Evolutionary conservation across 2,888 invertebrate genomes (phyloP), one percentile per base, ranked within the genome.

Genomic region (Cerceris rybyensis): DNA sequence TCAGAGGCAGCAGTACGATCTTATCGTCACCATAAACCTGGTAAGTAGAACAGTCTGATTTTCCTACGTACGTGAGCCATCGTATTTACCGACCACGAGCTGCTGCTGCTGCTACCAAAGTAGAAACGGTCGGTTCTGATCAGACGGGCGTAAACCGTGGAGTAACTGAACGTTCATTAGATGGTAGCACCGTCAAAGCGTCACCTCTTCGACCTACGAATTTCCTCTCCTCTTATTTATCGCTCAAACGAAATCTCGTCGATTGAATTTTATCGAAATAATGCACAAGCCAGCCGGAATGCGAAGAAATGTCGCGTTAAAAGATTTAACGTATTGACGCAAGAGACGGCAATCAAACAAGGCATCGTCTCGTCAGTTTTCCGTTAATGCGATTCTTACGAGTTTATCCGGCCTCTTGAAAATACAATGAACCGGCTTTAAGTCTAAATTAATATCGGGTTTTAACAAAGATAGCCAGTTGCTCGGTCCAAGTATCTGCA

Each of bases 11-110:
- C 96, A 96, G 90, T 96, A 97, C 87, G 97, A 97, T 89, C 95
- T 97, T 70, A 95, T 96, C 83, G 97, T 97, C 86, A 97, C 96
- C 83, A 97, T 97, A 87, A 95, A 97, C 92, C 92, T 97, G 95
- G 97, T 97, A 91, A 95, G 96, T 93, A 11, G 7, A 39, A 52
- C 13, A 54, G 9, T 46, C 16, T 14, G 17, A 43, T 49, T 17
- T 49, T 8, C 49, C 46, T 17, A 7, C n/a, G 8, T 50, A 50
- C 52, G 46, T 6, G n/a, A 2, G 16, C 17, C 8, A 8, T 11
- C 8, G 49, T 16, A 54, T 11, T n/a, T 78, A 77, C 77, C 77
- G 78, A 78, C 77, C 8, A 55, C 28, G 42, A 49, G 0, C 16
- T 49, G 9, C 42, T 7, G 13, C 11, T 42, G 13, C 13, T 49